Conservation (phyloP, 2,113 vertebrate genomes). For the Onychorhynchus coronatus region DNA sequence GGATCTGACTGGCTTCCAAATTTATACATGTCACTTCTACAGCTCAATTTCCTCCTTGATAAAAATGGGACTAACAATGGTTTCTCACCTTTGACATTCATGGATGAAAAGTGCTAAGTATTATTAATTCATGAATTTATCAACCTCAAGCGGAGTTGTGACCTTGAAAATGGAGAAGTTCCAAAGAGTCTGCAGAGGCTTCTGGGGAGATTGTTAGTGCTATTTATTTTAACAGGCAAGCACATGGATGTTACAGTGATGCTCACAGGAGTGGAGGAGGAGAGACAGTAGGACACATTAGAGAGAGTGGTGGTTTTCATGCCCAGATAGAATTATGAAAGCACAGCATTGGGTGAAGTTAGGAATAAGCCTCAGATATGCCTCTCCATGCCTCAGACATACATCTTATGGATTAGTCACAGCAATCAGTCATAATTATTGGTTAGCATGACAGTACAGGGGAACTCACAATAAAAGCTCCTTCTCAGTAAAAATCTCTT, state of each 20-base stretch:
- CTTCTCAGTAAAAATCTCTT: not conserved
- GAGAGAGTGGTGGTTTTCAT: accelerated
- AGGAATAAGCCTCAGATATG: too few species aligned
- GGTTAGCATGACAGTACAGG: not conserved
- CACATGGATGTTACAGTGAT: accelerated
- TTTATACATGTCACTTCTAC: not conserved
- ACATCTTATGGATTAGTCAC: not conserved
- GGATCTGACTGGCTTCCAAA: not conserved
- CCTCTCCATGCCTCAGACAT: not conserved
- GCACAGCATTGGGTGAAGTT: not conserved
- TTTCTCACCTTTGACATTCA: conserved; percentile 29
- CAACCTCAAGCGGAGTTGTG: conserved; percentile 22
- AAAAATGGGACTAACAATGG: conserved; percentile 16
- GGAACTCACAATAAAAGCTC: not conserved
- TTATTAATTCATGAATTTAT: conserved; percentile 51
- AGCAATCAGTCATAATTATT: not conserved
- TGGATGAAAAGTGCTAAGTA: conserved; percentile 18
- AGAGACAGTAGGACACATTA: not conserved
- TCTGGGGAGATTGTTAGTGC: not conserved
- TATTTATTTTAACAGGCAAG: not conserved
- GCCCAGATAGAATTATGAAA: not conserved
- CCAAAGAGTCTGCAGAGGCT: not conserved
- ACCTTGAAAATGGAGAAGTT: conserved; percentile 46
- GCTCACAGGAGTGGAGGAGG: not conserved
- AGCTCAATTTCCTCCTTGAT: conserved; percentile 43